These are phyloP conservation scores for Drosophila nigromelanica DNA, from an alignment of 1,140 invertebrate species.

Conservation along the genomic window DNA sequence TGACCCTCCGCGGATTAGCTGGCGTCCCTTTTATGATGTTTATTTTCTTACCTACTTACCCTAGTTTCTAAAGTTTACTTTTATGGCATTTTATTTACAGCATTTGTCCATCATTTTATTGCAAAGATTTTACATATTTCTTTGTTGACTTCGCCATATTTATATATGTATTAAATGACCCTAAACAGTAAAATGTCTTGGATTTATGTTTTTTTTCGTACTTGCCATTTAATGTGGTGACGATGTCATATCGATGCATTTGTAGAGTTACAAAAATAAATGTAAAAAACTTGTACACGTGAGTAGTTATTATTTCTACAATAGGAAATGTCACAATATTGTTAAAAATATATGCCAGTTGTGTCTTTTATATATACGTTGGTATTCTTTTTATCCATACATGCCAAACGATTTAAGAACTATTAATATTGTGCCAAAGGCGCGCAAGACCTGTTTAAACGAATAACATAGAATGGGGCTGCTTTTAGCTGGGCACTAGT, in stretches of 20 bases:
- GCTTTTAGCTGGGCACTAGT: slow-evolving; percentile 39
- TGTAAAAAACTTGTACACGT: slow-evolving; percentile 81
- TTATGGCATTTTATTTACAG: background rate
- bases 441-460: slow-evolving; percentile 30
- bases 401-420: slow-evolving; percentile 33
- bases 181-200: background rate
- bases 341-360: slow-evolving; percentile 62
- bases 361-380: slow-evolving; percentile 43
- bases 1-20: slow-evolving; percentile 19
- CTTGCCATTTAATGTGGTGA: slow-evolving; percentile 73
- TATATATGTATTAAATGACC: too few relatives aligned
- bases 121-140: too few relatives aligned
- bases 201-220: slow-evolving; percentile 45
- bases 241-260: slow-evolving; percentile 56
- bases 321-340: slow-evolving; percentile 69
- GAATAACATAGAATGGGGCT: slow-evolving; percentile 31
- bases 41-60: background rate
- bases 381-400: slow-evolving; percentile 15
- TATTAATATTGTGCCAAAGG: slow-evolving; percentile 53
- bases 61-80: background rate
- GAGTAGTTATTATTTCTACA: slow-evolving; percentile 74
- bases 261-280: slow-evolving; percentile 80
- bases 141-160: too few relatives aligned
- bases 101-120: too few relatives aligned
- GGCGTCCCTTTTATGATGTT: slow-evolving; percentile 4